Base-by-base conservation (phyloP, 2,113 vertebrate genomes). In the Tonatia bakeri region DNA sequence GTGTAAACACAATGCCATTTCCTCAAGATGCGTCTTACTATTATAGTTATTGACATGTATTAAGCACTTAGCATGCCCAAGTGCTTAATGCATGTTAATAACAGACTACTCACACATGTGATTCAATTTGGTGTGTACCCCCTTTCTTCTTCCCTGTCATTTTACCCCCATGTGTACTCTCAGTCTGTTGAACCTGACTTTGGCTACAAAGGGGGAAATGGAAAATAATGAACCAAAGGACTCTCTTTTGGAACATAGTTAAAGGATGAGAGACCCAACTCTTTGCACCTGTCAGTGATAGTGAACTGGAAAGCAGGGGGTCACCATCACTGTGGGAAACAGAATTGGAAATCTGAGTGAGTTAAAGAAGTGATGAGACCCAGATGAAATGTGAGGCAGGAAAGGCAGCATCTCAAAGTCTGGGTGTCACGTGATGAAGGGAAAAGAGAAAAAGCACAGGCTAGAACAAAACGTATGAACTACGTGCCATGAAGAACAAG, bases 51-150 rank as follows among this genome's bases (percentile, higher is more conserved):
- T 96, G 95, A 96, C 88, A 81, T 87, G 86, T 93, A 97, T 98
- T 96, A 95, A 97, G 96, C 80, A 94, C 85, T 96, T 97, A 95
- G 95, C 81, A 95, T 96, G 80, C 20, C 64, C 95, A 93, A 84
- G 50, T 93, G 93, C 94, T 96, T 94, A 96, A 97, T 97, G 96
- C 95, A 90, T 67, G 80, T 87, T 97, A 97, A 96, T 97, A 87
- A 95, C 73, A 94, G 89, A 87, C 73, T 97, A 70, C 77, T 56
- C 85, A 86, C 45, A 93, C 31, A 26, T 89, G 82, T 70, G 95
- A 89, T 87, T 97, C 70, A 52, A 64, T 95, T 90, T 95, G 82
- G 94, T 95, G 77, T 45, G 26, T 28, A 94, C 26, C 13, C 61
- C 45, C 3, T 88, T 91, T 96, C 43, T 64, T 64, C 40, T 91